These are phyloP conservation scores for Epinephelus awoara DNA, from an alignment of 2,797 vertebrate genomes.

Conservation along the genomic window DNA sequence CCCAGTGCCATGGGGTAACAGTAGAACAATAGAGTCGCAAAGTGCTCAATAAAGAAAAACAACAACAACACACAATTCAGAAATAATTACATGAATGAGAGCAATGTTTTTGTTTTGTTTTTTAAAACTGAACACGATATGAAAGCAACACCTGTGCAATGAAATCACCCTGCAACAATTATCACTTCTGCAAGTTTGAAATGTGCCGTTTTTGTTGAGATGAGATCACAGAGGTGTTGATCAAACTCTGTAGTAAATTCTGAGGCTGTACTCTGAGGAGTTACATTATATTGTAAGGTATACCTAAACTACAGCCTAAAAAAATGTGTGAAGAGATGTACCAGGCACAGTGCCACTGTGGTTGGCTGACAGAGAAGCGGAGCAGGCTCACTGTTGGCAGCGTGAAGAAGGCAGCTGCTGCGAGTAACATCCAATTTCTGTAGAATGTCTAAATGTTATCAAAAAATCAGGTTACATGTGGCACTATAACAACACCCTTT, in stretches of 20 bases:
- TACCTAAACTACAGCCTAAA: slow-evolving; percentile 29
- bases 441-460: slow-evolving; percentile 39
- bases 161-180: not conserved
- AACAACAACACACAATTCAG: no score
- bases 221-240: not conserved
- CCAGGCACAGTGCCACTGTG: slow-evolving; percentile 54
- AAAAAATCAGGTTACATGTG: slow-evolving; percentile 18
- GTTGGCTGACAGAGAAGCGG: slow-evolving; percentile 36
- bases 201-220: not conserved
- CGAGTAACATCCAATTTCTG: slow-evolving; percentile 48
- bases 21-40: no score
- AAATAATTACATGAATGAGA: no score
- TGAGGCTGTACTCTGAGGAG: not conserved
- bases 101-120: no score
- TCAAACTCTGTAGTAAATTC: not conserved
- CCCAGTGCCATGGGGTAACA: no score
- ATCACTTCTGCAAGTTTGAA: no score
- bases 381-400: slow-evolving; percentile 51
- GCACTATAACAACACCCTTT: not conserved
- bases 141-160: slow-evolving; percentile 3
- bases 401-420: slow-evolving; percentile 48
- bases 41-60: no score
- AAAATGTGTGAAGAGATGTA: slow-evolving; percentile 56
- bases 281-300: slow-evolving; percentile 28
- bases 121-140: not conserved